These are phyloP conservation scores for Ephialtes manifestator DNA, from an alignment of 2,888 invertebrate species.

Conservation along the genomic window DNA sequence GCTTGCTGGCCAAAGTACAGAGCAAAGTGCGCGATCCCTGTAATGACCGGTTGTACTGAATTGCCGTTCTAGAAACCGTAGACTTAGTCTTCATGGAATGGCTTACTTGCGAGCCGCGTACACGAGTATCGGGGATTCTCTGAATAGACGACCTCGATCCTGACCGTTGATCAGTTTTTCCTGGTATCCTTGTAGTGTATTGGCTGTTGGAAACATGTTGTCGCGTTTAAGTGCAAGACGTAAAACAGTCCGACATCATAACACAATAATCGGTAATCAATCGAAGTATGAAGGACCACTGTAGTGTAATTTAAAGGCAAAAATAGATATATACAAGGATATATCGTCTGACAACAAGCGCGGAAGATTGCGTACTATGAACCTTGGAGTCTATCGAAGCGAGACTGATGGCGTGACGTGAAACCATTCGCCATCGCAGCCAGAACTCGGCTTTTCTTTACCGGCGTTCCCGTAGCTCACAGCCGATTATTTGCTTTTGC, in stretches of 20 bases:
- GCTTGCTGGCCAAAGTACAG: conserved; percentile 23
- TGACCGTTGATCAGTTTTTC: conserved; percentile 26
- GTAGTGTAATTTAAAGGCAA: background rate
- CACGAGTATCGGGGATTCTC: conserved; percentile 13
- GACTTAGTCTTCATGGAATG: conserved; percentile 56
- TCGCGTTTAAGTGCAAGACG: conserved; percentile 29
- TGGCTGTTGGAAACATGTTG: background rate
- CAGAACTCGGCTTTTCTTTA: conserved; percentile 62
- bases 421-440: conserved; percentile 75
- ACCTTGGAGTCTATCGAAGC: conserved; percentile 59
- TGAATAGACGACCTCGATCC: conserved; percentile 33
- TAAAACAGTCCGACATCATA: conserved; percentile 11
- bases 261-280: conserved; percentile 41
- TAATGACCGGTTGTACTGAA: conserved; percentile 56
- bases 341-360: conserved; percentile 15
- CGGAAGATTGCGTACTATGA: conserved; percentile 35
- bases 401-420: conserved; percentile 80
- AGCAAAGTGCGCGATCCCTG: conserved; percentile 45
- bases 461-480: conserved; percentile 47
- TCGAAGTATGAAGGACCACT: background rate
- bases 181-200: background rate
- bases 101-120: conserved; percentile 33
- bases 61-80: conserved; percentile 56
- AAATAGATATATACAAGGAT: conserved; percentile 20
- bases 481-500: conserved; percentile 83